Evolutionary conservation across 1,140 invertebrate genomes (phyloP), one percentile per base, ranked within the genome.

Genomic region (Mizuhopecten yessoensis): DNA sequence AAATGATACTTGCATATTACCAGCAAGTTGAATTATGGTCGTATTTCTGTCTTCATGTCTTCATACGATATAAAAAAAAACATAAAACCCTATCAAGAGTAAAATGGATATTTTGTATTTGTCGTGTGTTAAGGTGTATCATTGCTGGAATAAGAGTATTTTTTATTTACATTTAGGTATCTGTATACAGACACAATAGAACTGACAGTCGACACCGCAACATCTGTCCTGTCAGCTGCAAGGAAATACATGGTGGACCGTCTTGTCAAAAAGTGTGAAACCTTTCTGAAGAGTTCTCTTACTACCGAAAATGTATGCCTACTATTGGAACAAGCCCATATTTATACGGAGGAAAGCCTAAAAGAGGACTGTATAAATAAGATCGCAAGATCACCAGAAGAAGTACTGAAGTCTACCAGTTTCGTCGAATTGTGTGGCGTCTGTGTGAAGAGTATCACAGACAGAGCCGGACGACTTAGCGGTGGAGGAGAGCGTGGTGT

Each of bases 161-260:
- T n/a, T 49, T 57, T 15, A 29, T 75, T 89, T 34, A 34, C 20
- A 42, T 92, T 23, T 57, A 94, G 92, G 87, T 94, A 91, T 45
- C 90, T 93, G 15, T 94, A 92, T 87, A 90, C 87, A 34, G 92
- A 92, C 36, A 92, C 90, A 17, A 87, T 90, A 20, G 29, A 23
- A 20, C 86, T 98, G 93, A 98, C 97, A 39, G 97, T 98, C 1
- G 98, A 98, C 94, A 98, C 97, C 94, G 98, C 98, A 0, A 98
- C 98, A 97, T 98, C 98, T 0, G 98, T 98, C 10, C 95, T 98
- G 36, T 98, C 98, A 94, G 98, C 98, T 7, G 98, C 98, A 13
- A 98, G 98, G 94, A 98, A 98, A 94, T 98, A 98, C 96, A 98
- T 98, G 7, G 98, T 98, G 0, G 97, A 98, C 7, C 97, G 98